Conservation (phyloP, 2,888 invertebrate species). For the Agriopis marginaria region DNA sequence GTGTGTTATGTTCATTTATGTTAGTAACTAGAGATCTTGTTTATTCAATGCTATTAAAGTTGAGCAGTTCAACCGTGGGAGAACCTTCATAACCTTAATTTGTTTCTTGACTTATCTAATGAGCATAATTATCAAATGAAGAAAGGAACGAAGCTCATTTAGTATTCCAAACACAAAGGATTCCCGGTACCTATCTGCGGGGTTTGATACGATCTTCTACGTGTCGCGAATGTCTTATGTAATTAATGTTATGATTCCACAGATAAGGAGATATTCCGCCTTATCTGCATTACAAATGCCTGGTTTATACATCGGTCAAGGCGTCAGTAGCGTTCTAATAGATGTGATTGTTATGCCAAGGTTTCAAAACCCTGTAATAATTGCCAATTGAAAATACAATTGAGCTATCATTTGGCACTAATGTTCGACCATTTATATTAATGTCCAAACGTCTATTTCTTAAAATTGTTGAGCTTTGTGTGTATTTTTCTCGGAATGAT, state of each 20-base stretch:
- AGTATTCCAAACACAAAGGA: slow-evolving; percentile 34
- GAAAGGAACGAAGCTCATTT: slow-evolving; percentile 16
- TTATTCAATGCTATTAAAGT: slow-evolving; percentile 10
- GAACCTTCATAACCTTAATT: slow-evolving; percentile 13
- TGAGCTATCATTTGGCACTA: slow-evolving; percentile 52
- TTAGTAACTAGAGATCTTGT: slow-evolving; percentile 14
- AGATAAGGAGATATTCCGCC: slow-evolving; percentile 45
- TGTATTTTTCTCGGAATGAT: slow-evolving; percentile 9
- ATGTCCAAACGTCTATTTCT: slow-evolving; percentile 15
- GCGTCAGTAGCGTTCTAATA: slow-evolving; percentile 30
- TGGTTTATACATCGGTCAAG: slow-evolving; percentile 49
- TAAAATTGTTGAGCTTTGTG: not conserved
- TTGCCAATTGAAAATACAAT: slow-evolving; percentile 61
- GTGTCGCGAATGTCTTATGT: slow-evolving; percentile 60
- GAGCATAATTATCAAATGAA: slow-evolving; percentile 27
- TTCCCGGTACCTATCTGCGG: slow-evolving; percentile 44
- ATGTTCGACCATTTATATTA: slow-evolving; percentile 23
- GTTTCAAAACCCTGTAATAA: slow-evolving; percentile 56
- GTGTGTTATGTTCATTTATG: not conserved
- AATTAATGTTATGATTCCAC: slow-evolving; percentile 60
- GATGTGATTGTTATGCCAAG: slow-evolving; percentile 48
- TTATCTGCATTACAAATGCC: slow-evolving; percentile 22
- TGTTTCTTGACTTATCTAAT: slow-evolving; percentile 19
- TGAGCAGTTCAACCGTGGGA: slow-evolving; percentile 14
- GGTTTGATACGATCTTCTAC: slow-evolving; percentile 49